Evolutionary conservation across 2,888 invertebrate species (phyloP).

Genomic region (Heterodera filipjevi): DNA sequence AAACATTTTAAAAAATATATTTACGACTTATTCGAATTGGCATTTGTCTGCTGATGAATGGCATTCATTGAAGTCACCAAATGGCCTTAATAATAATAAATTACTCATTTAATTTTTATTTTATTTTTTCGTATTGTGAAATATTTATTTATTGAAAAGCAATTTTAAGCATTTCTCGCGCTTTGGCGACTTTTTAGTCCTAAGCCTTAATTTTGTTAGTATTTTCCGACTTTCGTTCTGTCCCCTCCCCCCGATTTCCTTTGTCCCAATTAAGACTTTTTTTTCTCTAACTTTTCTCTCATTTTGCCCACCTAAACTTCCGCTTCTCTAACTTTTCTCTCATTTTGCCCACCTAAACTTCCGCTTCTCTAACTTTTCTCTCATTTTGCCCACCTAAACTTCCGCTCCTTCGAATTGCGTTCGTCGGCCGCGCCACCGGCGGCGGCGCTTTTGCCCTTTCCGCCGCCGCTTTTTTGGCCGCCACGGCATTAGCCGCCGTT

Average conservation of each 20-base stretch:
- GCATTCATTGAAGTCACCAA: neutral
- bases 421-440: neutral
- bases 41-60: neutral
- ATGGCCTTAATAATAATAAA: neutral
- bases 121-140: too few species aligned
- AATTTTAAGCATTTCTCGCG: too few species aligned
- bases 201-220: too few species aligned
- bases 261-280: too few species aligned
- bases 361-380: constrained; percentile 31
- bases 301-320: too few species aligned
- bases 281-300: too few species aligned
- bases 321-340: too few species aligned
- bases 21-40: neutral
- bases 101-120: neutral
- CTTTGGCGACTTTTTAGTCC: too few species aligned
- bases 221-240: too few species aligned
- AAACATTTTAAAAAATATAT: neutral
- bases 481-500: constrained; percentile 4
- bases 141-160: too few species aligned
- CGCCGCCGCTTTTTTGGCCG: constrained; percentile 5
- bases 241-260: too few species aligned
- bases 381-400: constrained; percentile 28
- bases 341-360: neutral
- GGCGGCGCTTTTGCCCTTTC: neutral
- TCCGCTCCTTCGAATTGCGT: constrained; percentile 33